Percentiles rank a stretch among this genome's conserved stretches.
These are phyloP conservation scores for Mormoops blainvillei DNA, from an alignment of 2,113 vertebrate species.

Conservation along the genomic window DNA sequence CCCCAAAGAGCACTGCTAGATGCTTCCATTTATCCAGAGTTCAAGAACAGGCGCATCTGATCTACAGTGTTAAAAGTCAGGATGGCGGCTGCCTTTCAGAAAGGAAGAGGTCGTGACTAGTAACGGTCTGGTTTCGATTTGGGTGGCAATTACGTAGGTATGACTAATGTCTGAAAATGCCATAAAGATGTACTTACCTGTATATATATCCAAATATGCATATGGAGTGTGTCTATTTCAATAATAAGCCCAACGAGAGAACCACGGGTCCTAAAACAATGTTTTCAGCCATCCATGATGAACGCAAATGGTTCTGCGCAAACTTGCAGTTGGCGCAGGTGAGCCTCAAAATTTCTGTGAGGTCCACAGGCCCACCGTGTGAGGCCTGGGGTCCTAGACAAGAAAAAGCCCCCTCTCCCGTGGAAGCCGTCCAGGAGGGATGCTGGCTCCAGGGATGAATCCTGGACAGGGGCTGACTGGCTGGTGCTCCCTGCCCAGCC, in stretches of 20 bases:
- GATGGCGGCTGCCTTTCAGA: not conserved
- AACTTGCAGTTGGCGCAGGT: not conserved
- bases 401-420: no score
- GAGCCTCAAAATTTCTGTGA: not conserved
- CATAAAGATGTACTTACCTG: not conserved
- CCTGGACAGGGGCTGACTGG: accelerated
- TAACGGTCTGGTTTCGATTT: not conserved
- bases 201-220: not conserved
- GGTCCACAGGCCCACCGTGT: accelerated
- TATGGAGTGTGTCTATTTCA: not conserved
- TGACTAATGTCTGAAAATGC: not conserved
- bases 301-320: not conserved
- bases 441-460: accelerated
- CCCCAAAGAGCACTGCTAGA: not conserved
- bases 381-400: not conserved
- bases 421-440: not conserved
- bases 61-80: not conserved
- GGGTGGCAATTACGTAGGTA: not conserved
- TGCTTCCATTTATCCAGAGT: not conserved
- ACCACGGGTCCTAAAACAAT: not conserved
- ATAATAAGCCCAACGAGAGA: not conserved
- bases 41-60: not conserved
- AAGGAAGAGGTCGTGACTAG: not conserved
- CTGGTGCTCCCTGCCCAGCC: not conserved
- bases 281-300: not conserved